Base-by-base conservation (phyloP, 2,797 vertebrate species). In the Enteromius mattozi region DNA sequence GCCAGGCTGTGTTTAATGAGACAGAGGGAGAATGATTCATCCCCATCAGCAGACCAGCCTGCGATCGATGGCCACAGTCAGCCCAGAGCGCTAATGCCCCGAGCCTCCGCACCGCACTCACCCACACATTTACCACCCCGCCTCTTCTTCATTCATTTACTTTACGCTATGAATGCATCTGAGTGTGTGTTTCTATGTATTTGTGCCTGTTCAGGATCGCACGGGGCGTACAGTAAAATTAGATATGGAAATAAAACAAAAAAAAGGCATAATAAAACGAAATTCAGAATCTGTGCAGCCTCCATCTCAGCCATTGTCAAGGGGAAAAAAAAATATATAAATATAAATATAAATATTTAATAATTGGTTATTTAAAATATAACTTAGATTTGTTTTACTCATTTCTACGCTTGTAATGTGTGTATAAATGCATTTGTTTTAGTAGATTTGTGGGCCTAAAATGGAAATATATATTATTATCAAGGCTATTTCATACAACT, bases 31-130 rank as follows among this genome's bases (percentile, higher is more conserved):
- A 88, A 86, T 88, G 87, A 90, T 90, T 88, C 86, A 87, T 90
- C 86, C 87, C 85, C 83, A 88, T 90, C 86, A 88, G 82, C 83
- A 78, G 87, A 83, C 85, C 47, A 81, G 85, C 85, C 85, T 86
- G 81, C 78, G 72, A 86, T 88, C 85, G 87, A 88, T 86, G 85
- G 82, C 84, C 80, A 81, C 27, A 74, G 85, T 80, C 92, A 91
- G 69, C 68, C 91, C 89, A 91, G 88, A 90, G 89, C 90, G 80
- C 88, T 87, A 81, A 92, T 91, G 90, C 89, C 89, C 88, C 90
- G 89, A 87, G 88, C 65, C 82, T 83, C 87, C 87, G 65, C 89
- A 90, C 89, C 85, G 89, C 87, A 89, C 90, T 87, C 75, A 79
- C 86, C 69, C 66, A 80, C 85, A 75, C 68, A 69, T 63, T 80